Evolutionary conservation across 2,113 vertebrate genomes (phyloP).

Genomic region (Lichenostomus cassidix): DNA sequence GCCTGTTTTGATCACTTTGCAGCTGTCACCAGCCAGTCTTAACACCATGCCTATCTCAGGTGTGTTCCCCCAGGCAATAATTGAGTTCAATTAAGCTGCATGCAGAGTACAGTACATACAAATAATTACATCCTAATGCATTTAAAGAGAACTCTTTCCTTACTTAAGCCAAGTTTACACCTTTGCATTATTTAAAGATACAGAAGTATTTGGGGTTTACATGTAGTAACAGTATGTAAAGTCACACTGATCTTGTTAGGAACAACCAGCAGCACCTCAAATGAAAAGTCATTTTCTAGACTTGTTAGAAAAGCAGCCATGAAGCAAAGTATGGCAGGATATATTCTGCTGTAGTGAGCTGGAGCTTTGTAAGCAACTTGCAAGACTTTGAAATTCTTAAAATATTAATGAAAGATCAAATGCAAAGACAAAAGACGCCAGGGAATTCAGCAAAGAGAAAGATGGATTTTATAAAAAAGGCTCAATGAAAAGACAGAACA

Average conservation of each 20-base stretch:
- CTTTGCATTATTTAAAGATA: not conserved
- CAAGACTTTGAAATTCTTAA: not conserved
- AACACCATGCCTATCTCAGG: fast-evolving
- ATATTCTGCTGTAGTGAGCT: not conserved
- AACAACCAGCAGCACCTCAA: not conserved
- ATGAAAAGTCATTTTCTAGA: not conserved
- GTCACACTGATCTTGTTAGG: not conserved
- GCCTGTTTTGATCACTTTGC: not conserved
- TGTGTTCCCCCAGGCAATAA: not conserved
- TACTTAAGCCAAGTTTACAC: not conserved
- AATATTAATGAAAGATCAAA: not conserved
- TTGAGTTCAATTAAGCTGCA: not conserved
- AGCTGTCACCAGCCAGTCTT: not conserved
- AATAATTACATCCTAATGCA: not conserved
- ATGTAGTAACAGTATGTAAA: not conserved
- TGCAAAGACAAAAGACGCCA: not conserved
- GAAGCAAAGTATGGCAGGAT: not conserved
- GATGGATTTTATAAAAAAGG: not conserved
- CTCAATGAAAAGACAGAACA: not conserved
- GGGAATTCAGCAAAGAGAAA: not conserved
- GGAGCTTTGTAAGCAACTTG: not conserved
- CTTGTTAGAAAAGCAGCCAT: not conserved
- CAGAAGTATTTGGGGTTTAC: not conserved
- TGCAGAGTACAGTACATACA: not conserved
- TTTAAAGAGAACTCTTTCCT: not conserved